Percentiles rank a stretch among this genome's conserved stretches.
phyloP scores from a whole-genome alignment of 2,888 invertebrate genomes.

The Latheticus oryzae region DNA sequence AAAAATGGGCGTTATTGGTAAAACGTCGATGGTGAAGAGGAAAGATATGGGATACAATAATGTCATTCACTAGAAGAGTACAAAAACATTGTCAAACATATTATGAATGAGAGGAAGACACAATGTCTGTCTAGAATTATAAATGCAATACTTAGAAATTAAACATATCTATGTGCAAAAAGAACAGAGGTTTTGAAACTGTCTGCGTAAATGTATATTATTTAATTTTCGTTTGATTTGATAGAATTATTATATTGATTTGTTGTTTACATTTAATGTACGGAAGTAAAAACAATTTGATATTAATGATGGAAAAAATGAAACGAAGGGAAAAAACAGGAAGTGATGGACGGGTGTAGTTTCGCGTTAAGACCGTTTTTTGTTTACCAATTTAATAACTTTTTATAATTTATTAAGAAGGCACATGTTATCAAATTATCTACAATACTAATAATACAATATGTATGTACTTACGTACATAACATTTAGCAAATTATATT shows the following conservation, averaged over 20 bases:
- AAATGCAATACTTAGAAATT: constrained; percentile 58
- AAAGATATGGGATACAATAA: constrained; percentile 49
- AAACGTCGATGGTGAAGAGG: constrained; percentile 37
- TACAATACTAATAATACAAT: no score
- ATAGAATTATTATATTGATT: constrained; percentile 27
- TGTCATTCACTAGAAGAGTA: constrained; percentile 56
- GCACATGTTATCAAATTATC: no score
- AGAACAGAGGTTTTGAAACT: constrained; percentile 4
- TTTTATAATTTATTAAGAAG: no score
- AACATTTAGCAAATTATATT: no score
- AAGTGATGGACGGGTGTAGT: no score
- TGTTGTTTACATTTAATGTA: constrained; percentile 31
- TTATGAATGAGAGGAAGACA: constrained; percentile 63
- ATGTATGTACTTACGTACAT: no score
- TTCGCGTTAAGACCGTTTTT: no score
- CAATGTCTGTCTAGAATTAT: constrained; percentile 61
- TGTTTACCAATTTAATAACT: no score
- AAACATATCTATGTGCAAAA: constrained; percentile 49
- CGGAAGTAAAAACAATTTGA: constrained; percentile 33
- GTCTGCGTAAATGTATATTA: no score
- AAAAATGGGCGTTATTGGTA: constrained; percentile 27
- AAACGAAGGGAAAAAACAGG: constrained; percentile 19
- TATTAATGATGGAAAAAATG: constrained; percentile 31
- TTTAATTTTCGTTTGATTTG: constrained; percentile 21
- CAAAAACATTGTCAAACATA: constrained; percentile 58